Percentiles rank a stretch among this genome's conserved stretches.
Evolutionary conservation across 2,797 vertebrate genomes (phyloP).

Genomic region (Silurus lanzhouensis): DNA sequence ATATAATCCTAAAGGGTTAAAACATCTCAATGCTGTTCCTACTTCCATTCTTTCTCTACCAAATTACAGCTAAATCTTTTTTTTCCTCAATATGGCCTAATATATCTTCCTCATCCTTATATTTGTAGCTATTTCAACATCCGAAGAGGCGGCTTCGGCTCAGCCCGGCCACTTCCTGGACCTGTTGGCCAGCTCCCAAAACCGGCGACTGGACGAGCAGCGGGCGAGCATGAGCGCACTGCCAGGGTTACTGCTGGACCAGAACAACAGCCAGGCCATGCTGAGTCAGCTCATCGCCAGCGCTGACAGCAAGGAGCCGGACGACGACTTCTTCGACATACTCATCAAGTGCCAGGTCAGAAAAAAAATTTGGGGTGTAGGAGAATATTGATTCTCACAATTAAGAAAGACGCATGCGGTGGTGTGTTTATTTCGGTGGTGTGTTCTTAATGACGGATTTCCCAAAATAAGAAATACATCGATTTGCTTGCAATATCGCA

Average conservation of each 20-base stretch:
- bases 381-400: too few species aligned
- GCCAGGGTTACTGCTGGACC: constrained; percentile 85
- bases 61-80: too few species aligned
- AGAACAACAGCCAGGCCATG: constrained; percentile 68
- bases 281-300: constrained; percentile 76
- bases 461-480: too few species aligned
- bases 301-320: constrained; percentile 74
- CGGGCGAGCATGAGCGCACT: constrained; percentile 81
- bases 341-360: constrained; percentile 91
- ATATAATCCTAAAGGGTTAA: neutral
- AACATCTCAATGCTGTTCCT: neutral
- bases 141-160: constrained; percentile 72
- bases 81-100: too few species aligned
- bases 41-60: too few species aligned
- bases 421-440: too few species aligned
- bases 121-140: constrained; percentile 72
- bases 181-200: constrained; percentile 89
- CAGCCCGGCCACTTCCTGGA: constrained; percentile 93
- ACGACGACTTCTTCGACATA: constrained; percentile 94
- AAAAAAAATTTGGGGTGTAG: too few species aligned
- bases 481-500: too few species aligned
- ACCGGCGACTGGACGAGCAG: constrained; percentile 90
- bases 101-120: neutral
- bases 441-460: too few species aligned
- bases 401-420: too few species aligned